Percentiles rank a stretch among this genome's conserved stretches.
These are phyloP conservation scores for Pogona vitticeps DNA, from an alignment of 2,113 vertebrate genomes.

Conservation along the genomic window DNA sequence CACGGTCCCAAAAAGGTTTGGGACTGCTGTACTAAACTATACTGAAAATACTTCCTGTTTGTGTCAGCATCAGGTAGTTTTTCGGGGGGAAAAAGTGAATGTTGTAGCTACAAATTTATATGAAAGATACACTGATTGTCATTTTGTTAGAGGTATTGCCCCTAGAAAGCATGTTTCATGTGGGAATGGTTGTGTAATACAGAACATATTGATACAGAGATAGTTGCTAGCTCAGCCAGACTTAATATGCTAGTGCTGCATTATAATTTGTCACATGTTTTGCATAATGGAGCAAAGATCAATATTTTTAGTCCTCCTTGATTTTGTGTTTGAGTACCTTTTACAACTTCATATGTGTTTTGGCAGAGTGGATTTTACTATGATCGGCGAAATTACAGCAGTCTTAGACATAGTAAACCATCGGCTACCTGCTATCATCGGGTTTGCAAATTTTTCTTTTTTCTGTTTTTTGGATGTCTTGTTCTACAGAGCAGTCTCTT, in stretches of 20 bases:
- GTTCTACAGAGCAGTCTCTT: neutral
- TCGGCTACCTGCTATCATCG: conserved; percentile 67
- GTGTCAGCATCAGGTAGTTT: neutral
- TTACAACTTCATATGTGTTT: conserved; percentile 14
- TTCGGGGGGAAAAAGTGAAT: neutral
- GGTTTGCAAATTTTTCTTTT: conserved; percentile 55
- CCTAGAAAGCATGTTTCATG: neutral
- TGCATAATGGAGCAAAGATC: neutral
- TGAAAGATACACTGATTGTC: neutral
- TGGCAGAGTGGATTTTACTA: conserved; percentile 91
- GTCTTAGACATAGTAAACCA: conserved; percentile 86
- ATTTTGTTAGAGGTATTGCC: neutral
- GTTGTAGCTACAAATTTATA: neutral
- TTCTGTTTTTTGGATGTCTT: conserved; percentile 36
- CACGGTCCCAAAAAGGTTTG: no score
- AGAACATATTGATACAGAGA: neutral
- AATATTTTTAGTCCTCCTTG: neutral
- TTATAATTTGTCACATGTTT: neutral
- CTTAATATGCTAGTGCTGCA: neutral
- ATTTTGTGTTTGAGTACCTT: neutral
- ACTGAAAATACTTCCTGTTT: neutral
- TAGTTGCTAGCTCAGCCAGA: neutral
- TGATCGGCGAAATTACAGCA: conserved; percentile 93
- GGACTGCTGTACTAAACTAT: neutral
- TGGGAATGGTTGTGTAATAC: neutral